These are phyloP conservation scores for Acromyrmex heyeri DNA, from an alignment of 1,140 invertebrate species.

Conservation along the genomic window DNA sequence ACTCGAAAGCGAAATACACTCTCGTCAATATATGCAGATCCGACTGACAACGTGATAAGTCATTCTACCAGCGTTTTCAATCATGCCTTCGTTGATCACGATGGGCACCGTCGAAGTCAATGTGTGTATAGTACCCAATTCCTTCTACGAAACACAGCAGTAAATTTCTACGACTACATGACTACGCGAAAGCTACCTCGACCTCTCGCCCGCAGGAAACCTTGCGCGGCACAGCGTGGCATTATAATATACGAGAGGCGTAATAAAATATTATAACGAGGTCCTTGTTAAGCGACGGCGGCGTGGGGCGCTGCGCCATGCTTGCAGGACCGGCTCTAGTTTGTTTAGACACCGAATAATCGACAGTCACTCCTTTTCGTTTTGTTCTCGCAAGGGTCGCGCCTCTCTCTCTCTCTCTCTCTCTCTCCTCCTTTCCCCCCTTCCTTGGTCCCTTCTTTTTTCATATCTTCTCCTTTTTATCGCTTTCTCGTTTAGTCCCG, in stretches of 20 bases:
- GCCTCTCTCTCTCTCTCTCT: slow-evolving; percentile 30
- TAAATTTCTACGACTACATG: slow-evolving; percentile 57
- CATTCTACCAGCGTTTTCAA: slow-evolving; percentile 50
- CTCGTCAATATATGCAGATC: slow-evolving; percentile 23
- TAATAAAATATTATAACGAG: slow-evolving; percentile 87
- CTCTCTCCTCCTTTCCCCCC: background rate
- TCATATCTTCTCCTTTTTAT: slow-evolving; percentile 46
- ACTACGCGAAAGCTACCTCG: slow-evolving; percentile 53
- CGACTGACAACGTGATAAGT: slow-evolving; percentile 58
- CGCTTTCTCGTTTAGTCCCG: slow-evolving; percentile 53
- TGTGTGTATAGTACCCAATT: background rate
- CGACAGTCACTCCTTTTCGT: slow-evolving; percentile 80
- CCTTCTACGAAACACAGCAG: slow-evolving; percentile 51
- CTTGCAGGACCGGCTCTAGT: slow-evolving; percentile 80
- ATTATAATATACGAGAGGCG: slow-evolving; percentile 44
- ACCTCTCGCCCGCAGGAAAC: slow-evolving; percentile 41
- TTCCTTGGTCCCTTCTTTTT: slow-evolving; percentile 28
- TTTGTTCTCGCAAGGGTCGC: slow-evolving; percentile 56
- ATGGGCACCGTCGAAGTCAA: background rate
- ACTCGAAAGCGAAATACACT: background rate
- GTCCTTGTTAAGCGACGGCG: slow-evolving; percentile 84
- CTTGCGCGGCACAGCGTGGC: slow-evolving; percentile 18
- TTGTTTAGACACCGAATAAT: slow-evolving; percentile 87
- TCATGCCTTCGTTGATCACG: slow-evolving; percentile 38
- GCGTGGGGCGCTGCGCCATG: slow-evolving; percentile 65